A percentile compares a stretch with the other conserved stretches of the same genome.
Conservation (phyloP, 2,113 vertebrate species). For the Gavia stellata region DNA sequence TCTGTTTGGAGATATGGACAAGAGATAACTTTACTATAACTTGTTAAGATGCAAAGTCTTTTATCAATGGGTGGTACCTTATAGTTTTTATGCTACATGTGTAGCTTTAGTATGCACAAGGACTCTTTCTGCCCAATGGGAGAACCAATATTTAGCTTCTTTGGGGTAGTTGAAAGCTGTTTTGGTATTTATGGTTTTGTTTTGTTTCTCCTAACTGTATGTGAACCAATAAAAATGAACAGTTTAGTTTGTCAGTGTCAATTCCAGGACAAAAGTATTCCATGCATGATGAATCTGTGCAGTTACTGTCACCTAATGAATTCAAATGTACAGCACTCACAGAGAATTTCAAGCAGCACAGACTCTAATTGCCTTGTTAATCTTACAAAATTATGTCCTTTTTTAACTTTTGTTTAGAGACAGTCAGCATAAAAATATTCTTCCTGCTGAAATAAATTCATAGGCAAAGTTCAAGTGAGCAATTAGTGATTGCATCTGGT, state of each 20-base stretch:
- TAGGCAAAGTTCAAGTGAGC: conserved; percentile 62
- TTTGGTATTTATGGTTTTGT: neutral
- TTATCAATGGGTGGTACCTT: neutral
- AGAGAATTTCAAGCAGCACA: neutral
- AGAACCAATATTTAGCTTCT: neutral
- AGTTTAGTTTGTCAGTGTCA: neutral
- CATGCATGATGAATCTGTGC: neutral
- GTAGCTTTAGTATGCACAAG: neutral
- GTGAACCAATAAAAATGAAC: neutral
- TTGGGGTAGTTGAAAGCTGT: neutral
- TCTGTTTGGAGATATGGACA: neutral
- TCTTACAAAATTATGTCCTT: conserved; percentile 29
- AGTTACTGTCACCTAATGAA: neutral
- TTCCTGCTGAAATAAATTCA: conserved; percentile 45
- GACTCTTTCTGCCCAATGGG: neutral
- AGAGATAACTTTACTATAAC: neutral
- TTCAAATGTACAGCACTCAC: neutral
- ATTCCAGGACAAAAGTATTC: neutral
- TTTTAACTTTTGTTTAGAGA: conserved; percentile 33
- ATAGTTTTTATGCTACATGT: neutral
- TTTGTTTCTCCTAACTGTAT: neutral
- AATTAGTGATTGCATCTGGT: conserved; percentile 62
- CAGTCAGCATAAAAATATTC: conserved; percentile 46
- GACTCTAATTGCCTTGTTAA: conserved; percentile 31
- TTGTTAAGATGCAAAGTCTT: neutral